Conservation (phyloP, 1,140 invertebrate genomes). For the Aricia agestis region DNA sequence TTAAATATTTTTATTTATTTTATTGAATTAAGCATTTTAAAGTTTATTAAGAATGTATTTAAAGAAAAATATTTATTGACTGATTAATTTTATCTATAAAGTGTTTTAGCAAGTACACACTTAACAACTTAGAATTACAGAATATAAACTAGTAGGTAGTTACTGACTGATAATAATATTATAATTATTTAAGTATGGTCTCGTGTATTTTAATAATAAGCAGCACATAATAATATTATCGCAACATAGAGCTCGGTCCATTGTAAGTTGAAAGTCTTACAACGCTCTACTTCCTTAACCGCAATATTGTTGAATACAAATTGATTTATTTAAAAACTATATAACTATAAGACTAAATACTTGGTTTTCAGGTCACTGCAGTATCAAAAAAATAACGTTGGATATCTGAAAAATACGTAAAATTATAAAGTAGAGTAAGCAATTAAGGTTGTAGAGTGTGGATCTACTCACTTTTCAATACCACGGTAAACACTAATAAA, state of each 20-base stretch:
- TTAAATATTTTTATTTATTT: no score
- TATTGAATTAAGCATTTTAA: no score
- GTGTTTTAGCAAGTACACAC: no score
- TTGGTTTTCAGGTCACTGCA: neutral
- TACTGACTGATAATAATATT: no score
- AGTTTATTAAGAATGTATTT: no score
- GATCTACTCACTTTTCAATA: slow-evolving; percentile 30
- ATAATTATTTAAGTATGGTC: no score
- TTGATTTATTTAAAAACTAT: slow-evolving; percentile 15
- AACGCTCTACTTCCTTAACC: slow-evolving; percentile 11
- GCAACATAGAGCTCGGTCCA: neutral
- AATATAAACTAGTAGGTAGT: no score
- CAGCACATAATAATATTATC: neutral
- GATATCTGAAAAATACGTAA: neutral
- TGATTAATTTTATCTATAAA: no score
- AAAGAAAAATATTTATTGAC: no score
- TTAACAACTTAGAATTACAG: no score
- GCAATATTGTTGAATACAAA: slow-evolving; percentile 24
- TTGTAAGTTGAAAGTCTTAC: neutral
- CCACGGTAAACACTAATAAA: slow-evolving; percentile 49
- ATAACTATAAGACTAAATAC: slow-evolving; percentile 9
- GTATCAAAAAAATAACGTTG: neutral
- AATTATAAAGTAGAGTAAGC: neutral
- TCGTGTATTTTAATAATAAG: no score
- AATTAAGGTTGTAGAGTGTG: neutral